Evolutionary conservation across 1,140 invertebrate genomes (phyloP).

Genomic region (Lepidostoma basale): DNA sequence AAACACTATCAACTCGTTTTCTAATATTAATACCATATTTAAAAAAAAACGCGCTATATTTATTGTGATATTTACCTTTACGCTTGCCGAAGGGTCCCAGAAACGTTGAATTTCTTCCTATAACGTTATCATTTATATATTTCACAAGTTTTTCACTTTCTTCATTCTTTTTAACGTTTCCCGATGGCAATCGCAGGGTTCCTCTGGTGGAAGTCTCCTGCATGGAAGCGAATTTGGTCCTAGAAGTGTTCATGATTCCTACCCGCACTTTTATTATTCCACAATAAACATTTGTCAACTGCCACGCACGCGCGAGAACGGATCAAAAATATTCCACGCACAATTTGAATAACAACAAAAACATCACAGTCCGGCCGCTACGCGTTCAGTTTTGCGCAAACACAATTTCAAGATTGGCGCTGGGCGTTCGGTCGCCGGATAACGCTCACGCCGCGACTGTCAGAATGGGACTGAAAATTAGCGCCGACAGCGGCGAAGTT

Average conservation of each 20-base stretch:
- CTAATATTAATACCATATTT: too few species aligned
- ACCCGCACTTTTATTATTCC: conserved; percentile 18
- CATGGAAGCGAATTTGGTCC: conserved; percentile 25
- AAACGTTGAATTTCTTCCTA: conserved; percentile 79
- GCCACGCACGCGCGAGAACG: neutral
- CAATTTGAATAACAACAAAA: too few species aligned
- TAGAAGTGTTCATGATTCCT: neutral
- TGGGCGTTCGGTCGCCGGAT: neutral
- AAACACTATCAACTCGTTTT: too few species aligned
- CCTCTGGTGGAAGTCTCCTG: conserved; percentile 12
- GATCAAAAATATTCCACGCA: neutral
- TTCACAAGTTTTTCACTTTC: conserved; percentile 73
- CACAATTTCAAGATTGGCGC: neutral
- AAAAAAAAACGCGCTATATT: too few species aligned
- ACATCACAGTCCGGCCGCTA: neutral
- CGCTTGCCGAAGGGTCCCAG: conserved; percentile 80
- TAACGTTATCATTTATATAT: conserved; percentile 80
- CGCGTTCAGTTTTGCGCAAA: neutral
- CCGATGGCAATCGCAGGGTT: conserved; percentile 51
- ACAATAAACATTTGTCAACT: conserved; percentile 18
- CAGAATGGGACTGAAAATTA: neutral
- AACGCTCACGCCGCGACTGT: neutral
- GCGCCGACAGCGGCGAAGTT: too few species aligned
- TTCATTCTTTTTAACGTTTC: conserved; percentile 64
- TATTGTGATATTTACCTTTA: conserved; percentile 74